phyloP scores from a whole-genome alignment of 2,113 vertebrate genomes.

The Mus spicilegus region DNA sequence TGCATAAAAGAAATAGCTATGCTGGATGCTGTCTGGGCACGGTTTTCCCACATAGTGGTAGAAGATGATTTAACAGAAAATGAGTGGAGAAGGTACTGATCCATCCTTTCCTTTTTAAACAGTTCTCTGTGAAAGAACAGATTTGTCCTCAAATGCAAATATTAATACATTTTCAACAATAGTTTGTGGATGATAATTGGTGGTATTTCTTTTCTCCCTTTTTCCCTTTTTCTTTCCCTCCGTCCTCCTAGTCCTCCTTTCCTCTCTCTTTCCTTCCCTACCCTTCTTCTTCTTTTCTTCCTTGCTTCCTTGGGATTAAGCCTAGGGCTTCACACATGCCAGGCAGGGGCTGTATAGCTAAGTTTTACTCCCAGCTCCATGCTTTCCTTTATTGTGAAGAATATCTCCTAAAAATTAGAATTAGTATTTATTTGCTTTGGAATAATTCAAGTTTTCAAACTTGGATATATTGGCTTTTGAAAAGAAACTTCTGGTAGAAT shows the following conservation, averaged over 20 bases:
- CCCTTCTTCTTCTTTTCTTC: background rate
- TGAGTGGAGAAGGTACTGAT: background rate
- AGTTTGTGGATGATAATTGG: constrained; percentile 15
- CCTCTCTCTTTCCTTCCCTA: background rate
- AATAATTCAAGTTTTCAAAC: constrained; percentile 45
- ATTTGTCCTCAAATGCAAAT: constrained; percentile 4
- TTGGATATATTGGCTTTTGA: background rate
- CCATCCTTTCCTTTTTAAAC: background rate
- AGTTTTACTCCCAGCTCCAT: background rate
- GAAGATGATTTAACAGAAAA: background rate
- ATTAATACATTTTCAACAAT: constrained; percentile 7
- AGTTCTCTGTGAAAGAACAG: background rate
- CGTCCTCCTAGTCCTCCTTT: background rate
- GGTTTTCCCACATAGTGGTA: background rate
- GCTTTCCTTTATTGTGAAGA: constrained; percentile 41
- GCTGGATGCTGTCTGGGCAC: background rate
- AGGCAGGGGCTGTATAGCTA: background rate
- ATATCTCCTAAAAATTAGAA: constrained; percentile 13
- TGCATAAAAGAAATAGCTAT: background rate
- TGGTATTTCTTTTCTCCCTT: background rate
- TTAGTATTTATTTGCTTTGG: constrained; percentile 43
- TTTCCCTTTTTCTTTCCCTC: too few relatives aligned
- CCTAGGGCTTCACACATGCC: background rate
- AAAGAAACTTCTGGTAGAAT: constrained; percentile 38
- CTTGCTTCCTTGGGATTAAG: background rate